Evolutionary conservation across 2,797 vertebrate species (phyloP), one percentile per base, ranked within the genome.

Genomic region (Cephalopachus bancanus): DNA sequence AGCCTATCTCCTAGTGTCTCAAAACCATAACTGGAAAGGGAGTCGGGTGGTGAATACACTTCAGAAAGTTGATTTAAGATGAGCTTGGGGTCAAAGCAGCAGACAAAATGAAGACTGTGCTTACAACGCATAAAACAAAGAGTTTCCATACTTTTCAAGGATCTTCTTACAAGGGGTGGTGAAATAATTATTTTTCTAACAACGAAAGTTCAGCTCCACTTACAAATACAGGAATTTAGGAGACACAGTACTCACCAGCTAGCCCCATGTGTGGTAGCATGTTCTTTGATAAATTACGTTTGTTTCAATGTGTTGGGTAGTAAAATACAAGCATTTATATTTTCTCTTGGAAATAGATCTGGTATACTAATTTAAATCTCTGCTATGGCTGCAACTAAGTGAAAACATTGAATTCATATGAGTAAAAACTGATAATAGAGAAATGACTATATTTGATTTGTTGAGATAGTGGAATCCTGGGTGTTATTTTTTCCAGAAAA

Each of bases 371-470:
- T 85, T 53, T 93, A 64, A 10, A 69, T 89, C 79, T 91, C 57
- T 76, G 26, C 28, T 78, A 2, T 57, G 10, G 53, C 89, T 91
- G 60, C 22, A 57, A 53, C 64, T 86, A 87, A 95, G 69, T 88
- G 83, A 94, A 89, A 90, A 74, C 19, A 1, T 75, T 83, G 0
- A 14, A 69, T 81, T 87, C 10, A 12, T 19, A 49, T 81, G 33
- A 8, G 44, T 71, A 91, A 93, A 79, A 92, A 67, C 62, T 53
- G 51, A 85, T 15, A 89, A 59, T 37, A 14, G 22, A 71, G 89
- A 93, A 94, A 76, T 84, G 26, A 72, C 89, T 80, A 80, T 49
- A 94, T n/a, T 62, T 83, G 33, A 91, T 62, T 60, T 92, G 33
- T 76, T 89, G 93, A 30, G 85, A 91, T 62, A 69, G 15, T 67